Evolutionary conservation across 2,113 vertebrate species (phyloP), one percentile per base, ranked within the genome.

Genomic region (Misgurnus mizolepis): DNA sequence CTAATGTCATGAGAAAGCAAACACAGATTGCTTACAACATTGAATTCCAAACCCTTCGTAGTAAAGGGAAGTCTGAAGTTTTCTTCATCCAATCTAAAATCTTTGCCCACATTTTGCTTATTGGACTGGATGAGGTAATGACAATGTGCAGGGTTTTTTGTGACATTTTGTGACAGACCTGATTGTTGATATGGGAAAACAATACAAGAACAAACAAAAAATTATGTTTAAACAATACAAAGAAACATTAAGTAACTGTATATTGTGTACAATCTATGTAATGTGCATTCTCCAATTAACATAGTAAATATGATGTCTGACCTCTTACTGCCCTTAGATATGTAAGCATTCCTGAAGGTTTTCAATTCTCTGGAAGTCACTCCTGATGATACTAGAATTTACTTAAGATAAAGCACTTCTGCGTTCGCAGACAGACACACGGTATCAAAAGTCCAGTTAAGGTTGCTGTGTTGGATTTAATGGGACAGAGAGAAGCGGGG

Each of bases 331-430:
- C 8, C 45, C 73, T 80, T 45, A 18, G 17, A 64, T 53, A 58
- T 40, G 22, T 58, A 58, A 61, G 41, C 66, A 79, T 62, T 75
- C 9, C 22, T 39, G n/a, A 47, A 49, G 12, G 4, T 49, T 49
- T 62, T 27, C 4, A 27, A 75, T 64, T 73, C 34, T 4, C 22
- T 55, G 11, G 40, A 27, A 72, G 62, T 70, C 62, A 61, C 66
- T 45, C 60, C 9, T 81, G 69, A 84, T 64, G 68, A 64, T 15
- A 15, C 10, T 73, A 68, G 9, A 8, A 43, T 40, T 27, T 55
- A 68, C 34, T 72, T 7, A 47, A 68, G 67, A 71, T 53, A 72
- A 71, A 73, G 62, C 53, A 73, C 62, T 76, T 58, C 27, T 69
- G 8, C n/a, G 18, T 60, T 58, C 75, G 22, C 22, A 55, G 7